Evolutionary conservation across 2,113 vertebrate species (phyloP), one percentile per base, ranked within the genome.

Genomic region (Rhinopomastus cyanomelas): DNA sequence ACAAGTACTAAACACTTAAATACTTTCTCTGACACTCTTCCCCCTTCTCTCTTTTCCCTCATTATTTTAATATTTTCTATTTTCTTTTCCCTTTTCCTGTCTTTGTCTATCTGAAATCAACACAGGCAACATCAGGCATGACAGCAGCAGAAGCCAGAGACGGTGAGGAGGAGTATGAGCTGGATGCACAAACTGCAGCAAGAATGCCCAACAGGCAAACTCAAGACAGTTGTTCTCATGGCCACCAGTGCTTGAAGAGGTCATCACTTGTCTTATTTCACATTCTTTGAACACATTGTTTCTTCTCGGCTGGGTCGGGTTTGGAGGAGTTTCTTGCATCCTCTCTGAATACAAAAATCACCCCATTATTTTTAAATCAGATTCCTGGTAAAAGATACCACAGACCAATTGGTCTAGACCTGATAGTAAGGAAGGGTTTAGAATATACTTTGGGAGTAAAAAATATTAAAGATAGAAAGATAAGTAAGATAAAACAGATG

Each of bases 1-100:
- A 55, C 22, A 62, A 71, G 6, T 17, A 29, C 1, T 19, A 6
- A 78, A 67, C 32, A 78, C 30, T 68, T 44, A 78, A 87, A 71
- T 6, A 13, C 0, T 73, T 68, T 22, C 11, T 73, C 20, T 73
- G 5, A 65, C 8, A 57, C 1, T 69, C 4, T 34, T 52, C 18
- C 36, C 12, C 23, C 16, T 9, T 1, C 4, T 9, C 13, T 27
- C 4, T 4, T 13, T 5, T 17, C 7, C 5, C 2, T 20, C 20
- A 15, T 13, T 42, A 16, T 4, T 39, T 6, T 27, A 46, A 46
- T 39, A 1, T 16, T 57, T 56, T n/a, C 6, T 19, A 42, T 26
- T 26, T 9, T 9, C 17, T 4, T 11, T 26, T 53, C 36, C 5
- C 23, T 19, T 21, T 21, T 8, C 5, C 17, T 48, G 30, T 60